A percentile compares a stretch with the other conserved stretches of the same genome.
phyloP scores from a whole-genome alignment of 2,888 invertebrate genomes.

The Acleris sparsana region DNA sequence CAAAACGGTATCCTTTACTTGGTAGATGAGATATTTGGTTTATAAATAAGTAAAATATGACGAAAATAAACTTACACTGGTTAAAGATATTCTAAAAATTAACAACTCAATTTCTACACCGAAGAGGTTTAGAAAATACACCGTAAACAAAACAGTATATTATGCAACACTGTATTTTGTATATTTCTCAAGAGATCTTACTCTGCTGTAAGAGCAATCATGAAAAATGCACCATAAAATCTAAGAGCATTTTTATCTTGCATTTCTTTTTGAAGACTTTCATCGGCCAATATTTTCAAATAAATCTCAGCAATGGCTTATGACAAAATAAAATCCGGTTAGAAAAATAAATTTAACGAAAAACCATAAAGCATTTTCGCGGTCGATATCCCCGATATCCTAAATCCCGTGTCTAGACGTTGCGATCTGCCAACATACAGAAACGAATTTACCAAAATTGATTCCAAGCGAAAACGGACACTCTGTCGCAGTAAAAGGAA shows the following conservation, averaged over 20 bases:
- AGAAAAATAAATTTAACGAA: constrained; percentile 26
- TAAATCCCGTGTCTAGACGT: constrained; percentile 34
- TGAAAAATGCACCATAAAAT: not conserved
- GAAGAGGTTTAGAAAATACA: too few species aligned
- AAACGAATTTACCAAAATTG: constrained; percentile 10
- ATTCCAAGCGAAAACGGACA: constrained; percentile 6
- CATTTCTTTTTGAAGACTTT: not conserved
- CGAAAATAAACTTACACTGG: not conserved
- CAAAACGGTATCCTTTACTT: too few species aligned
- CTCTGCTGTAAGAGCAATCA: not conserved
- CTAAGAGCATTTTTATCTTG: not conserved
- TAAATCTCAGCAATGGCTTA: not conserved
- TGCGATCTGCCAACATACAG: constrained; percentile 16
- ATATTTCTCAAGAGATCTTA: too few species aligned
- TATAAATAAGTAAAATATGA: not conserved
- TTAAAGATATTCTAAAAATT: too few species aligned
- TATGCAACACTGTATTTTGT: too few species aligned
- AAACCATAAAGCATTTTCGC: constrained; percentile 18
- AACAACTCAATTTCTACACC: not conserved
- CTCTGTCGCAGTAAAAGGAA: constrained; percentile 1
- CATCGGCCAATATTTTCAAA: not conserved
- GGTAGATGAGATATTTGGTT: not conserved
- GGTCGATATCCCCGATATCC: constrained; percentile 2
- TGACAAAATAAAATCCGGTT: not conserved
- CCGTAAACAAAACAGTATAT: not conserved